Conservation (phyloP, 2,797 vertebrate genomes). For the Steatocranus sp. region DNA sequence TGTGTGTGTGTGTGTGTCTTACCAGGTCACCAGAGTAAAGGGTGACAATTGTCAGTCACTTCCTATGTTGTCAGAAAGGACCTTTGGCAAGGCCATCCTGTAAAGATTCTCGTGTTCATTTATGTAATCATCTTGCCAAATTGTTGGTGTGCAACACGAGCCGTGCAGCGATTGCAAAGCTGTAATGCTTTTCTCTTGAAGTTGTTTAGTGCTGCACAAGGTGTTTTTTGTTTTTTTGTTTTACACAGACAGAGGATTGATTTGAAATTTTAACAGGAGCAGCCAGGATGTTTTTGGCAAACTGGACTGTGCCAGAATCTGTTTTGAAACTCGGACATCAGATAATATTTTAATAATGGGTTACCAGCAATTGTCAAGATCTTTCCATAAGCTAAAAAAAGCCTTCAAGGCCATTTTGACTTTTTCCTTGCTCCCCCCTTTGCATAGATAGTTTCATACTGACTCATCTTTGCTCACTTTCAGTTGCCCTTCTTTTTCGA, state of each 20-base stretch:
- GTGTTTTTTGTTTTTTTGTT: background rate
- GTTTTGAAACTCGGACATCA: constrained; percentile 19
- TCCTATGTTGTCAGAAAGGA: background rate
- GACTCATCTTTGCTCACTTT: constrained; percentile 63
- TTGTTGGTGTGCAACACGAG: background rate
- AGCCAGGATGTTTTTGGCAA: constrained; percentile 24
- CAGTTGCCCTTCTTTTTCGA: constrained; percentile 46
- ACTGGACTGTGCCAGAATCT: constrained; percentile 22
- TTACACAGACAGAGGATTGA: constrained; percentile 27
- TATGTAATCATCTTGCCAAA: background rate
- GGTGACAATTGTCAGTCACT: constrained; percentile 50
- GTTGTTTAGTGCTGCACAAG: background rate
- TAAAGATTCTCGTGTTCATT: background rate
- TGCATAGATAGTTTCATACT: constrained; percentile 14
- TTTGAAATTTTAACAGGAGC: constrained; percentile 5
- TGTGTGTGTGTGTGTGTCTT: constrained; percentile 45
- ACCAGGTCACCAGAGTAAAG: constrained; percentile 51
- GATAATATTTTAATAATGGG: constrained; percentile 22
- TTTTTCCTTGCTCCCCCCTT: background rate
- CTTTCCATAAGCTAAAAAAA: background rate
- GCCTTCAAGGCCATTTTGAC: constrained; percentile 11
- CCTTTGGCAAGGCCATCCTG: background rate
- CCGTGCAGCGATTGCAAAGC: background rate
- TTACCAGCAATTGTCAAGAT: constrained; percentile 43
- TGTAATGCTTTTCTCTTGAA: background rate